Percentiles rank a stretch among this genome's conserved stretches.
phyloP scores from a whole-genome alignment of 1,140 invertebrate species.

The Drosophila asahinai region DNA sequence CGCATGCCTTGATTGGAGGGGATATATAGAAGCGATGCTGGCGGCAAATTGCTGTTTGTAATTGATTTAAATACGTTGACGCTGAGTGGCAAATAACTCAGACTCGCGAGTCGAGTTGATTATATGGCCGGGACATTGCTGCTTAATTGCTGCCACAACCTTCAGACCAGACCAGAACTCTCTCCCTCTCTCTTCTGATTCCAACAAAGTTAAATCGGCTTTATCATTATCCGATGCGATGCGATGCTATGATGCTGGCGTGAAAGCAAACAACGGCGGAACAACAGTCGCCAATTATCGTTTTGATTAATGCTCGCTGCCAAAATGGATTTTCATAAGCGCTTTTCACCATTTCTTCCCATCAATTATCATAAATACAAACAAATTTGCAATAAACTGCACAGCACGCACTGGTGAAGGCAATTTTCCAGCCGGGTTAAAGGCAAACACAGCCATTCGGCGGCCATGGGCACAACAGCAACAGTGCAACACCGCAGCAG shows the following conservation, averaged over 20 bases:
- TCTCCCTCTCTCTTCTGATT: conserved; percentile 21
- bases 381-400: conserved; percentile 83
- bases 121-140: conserved; percentile 58
- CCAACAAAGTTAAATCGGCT: conserved; percentile 19
- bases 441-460: conserved; percentile 65
- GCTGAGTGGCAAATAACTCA: conserved; percentile 78
- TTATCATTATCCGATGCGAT: conserved; percentile 39
- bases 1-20: conserved; percentile 72
- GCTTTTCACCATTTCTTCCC: conserved; percentile 75
- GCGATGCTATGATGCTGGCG: conserved; percentile 25
- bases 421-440: conserved; percentile 75
- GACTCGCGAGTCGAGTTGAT: conserved; percentile 57
- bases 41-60: conserved; percentile 78
- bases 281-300: conserved; percentile 78
- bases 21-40: conserved; percentile 6
- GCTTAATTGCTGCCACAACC: conserved; percentile 65
- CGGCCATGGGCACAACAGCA: conserved; percentile 28
- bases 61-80: conserved; percentile 83
- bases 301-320: conserved; percentile 72
- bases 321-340: conserved; percentile 78
- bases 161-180: conserved; percentile 48
- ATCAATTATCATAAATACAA: conserved; percentile 78
- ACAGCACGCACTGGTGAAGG: conserved; percentile 71
- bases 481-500: conserved; percentile 20
- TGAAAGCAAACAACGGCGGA: conserved; percentile 61